Evolutionary conservation across 2,113 vertebrate species (phyloP).

Genomic region (Athene cunicularia): DNA sequence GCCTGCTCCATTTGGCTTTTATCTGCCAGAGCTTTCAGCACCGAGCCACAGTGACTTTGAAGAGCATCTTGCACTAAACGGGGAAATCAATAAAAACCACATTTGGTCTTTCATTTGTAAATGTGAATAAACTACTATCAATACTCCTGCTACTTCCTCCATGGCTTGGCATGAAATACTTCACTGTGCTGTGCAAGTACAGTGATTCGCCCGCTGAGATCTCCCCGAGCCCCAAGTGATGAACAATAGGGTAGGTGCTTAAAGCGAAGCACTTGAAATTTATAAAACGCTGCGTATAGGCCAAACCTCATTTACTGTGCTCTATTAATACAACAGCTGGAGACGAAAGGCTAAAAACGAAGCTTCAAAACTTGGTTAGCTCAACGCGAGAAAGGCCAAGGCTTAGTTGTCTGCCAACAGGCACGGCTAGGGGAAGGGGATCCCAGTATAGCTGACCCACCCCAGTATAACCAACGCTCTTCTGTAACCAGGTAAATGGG

Average conservation of each 20-base stretch:
- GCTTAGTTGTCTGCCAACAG: background rate
- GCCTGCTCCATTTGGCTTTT: conserved; percentile 70
- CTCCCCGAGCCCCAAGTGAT: background rate
- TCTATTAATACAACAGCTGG: background rate
- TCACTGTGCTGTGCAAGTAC: background rate
- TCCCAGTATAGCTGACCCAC: background rate
- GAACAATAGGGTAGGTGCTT: background rate
- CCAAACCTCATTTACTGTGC: background rate
- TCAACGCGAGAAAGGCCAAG: background rate
- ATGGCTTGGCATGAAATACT: background rate
- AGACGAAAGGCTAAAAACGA: background rate
- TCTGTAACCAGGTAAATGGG: background rate
- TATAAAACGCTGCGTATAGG: background rate
- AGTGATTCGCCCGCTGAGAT: background rate
- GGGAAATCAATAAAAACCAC: conserved; percentile 48
- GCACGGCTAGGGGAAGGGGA: background rate
- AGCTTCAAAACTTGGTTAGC: background rate
- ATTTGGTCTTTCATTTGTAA: conserved; percentile 52
- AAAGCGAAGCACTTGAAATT: background rate
- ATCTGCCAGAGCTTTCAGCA: conserved; percentile 66
- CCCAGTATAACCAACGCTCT: background rate
- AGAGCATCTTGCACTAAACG: conserved; percentile 75
- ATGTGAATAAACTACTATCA: conserved; percentile 47
- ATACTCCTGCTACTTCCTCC: background rate
- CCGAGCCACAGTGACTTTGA: conserved; percentile 43